phyloP scores from a whole-genome alignment of 1,140 invertebrate genomes.

The Conus betulinus region DNA sequence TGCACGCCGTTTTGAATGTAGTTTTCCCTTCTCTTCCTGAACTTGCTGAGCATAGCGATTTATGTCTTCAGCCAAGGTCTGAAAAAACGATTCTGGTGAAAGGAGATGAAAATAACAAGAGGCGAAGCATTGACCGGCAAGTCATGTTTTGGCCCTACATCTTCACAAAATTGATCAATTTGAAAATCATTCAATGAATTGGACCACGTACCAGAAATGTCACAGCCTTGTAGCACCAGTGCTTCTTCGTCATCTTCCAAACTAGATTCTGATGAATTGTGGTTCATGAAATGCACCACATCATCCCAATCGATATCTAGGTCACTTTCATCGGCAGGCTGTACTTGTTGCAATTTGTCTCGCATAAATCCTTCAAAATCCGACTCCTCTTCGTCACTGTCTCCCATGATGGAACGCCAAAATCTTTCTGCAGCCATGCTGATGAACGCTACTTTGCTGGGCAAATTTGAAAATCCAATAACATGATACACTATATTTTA shows the following conservation, averaged over 20 bases:
- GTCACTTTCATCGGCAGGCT: neutral
- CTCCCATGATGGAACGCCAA: neutral
- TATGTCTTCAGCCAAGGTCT: neutral
- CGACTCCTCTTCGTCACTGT: neutral
- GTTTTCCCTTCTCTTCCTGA: neutral
- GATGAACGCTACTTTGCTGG: too few species aligned
- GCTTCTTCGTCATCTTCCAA: neutral
- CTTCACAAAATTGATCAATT: neutral
- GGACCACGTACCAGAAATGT: neutral
- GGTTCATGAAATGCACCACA: neutral
- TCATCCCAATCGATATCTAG: neutral
- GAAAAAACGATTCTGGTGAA: neutral
- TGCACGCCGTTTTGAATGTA: neutral
- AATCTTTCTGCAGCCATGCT: neutral
- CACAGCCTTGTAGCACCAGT: neutral
- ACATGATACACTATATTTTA: too few species aligned
- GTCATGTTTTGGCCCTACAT: neutral
- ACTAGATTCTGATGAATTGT: neutral
- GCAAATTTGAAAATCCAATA: too few species aligned
- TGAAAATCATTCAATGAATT: neutral
- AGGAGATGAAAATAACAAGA: neutral
- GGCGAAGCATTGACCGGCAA: neutral
- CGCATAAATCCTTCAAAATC: neutral
- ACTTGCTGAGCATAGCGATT: neutral
- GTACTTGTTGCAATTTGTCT: neutral